Percentiles rank a stretch among this genome's conserved stretches.
Conservation (phyloP, 2,113 vertebrate genomes). For the Acrocephalus kingi region DNA sequence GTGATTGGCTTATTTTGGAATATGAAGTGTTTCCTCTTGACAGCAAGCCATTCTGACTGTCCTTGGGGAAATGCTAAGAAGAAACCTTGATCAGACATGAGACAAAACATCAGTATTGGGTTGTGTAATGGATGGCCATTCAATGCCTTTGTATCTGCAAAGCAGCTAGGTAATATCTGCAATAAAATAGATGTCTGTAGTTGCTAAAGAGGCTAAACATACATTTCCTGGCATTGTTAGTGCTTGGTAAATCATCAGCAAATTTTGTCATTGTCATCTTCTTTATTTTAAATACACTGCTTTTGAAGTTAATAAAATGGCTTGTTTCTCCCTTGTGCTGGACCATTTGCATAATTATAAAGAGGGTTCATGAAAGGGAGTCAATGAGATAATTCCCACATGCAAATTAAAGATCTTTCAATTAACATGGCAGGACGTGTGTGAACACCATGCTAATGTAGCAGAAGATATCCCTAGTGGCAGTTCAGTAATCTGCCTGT, state of each 20-base stretch:
- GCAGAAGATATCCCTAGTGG: neutral
- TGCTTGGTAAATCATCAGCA: neutral
- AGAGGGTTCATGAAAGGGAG: slow-evolving; percentile 43
- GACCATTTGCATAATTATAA: slow-evolving; percentile 58
- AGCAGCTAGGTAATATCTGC: neutral
- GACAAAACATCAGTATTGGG: neutral
- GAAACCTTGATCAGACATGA: neutral
- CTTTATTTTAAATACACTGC: slow-evolving; percentile 29
- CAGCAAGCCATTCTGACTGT: neutral
- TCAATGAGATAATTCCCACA: slow-evolving; percentile 63
- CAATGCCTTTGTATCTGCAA: neutral
- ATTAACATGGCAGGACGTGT: slow-evolving; percentile 19
- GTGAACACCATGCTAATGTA: slow-evolving; percentile 44
- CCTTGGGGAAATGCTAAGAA: neutral
- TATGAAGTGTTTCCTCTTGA: neutral
- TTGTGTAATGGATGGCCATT: neutral
- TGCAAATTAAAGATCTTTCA: slow-evolving; percentile 64
- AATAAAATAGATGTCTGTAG: neutral
- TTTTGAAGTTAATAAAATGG: slow-evolving; percentile 56
- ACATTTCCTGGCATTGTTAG: neutral
- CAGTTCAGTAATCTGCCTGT: neutral
- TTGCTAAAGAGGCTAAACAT: neutral
- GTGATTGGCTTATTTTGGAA: neutral
- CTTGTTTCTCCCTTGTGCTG: slow-evolving; percentile 28
- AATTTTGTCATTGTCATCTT: neutral